Conservation (phyloP, 2,113 vertebrate species). For the Mormyrus lacerda region DNA sequence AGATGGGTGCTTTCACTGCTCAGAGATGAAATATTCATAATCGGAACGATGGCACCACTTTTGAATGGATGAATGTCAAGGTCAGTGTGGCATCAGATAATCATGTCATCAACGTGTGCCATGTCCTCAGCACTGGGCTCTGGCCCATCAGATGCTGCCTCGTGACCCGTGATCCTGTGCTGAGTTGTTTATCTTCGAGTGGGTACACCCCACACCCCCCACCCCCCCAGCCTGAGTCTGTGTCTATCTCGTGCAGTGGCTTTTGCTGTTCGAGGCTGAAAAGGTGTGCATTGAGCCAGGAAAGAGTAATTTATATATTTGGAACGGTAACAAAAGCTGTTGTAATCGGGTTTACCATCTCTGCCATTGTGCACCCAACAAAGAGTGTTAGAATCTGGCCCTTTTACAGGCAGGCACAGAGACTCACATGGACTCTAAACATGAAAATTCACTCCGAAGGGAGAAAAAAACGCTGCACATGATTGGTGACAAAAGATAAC, state of each 20-base stretch:
- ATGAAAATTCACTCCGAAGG: conserved; percentile 36
- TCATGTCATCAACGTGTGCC: conserved; percentile 50
- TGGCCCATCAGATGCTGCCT: neutral
- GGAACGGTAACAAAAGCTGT: conserved; percentile 12
- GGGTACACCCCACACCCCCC: neutral
- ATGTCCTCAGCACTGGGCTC: neutral
- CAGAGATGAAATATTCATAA: conserved; percentile 89
- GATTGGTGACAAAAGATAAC: conserved; percentile 61
- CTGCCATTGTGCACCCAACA: conserved; percentile 25
- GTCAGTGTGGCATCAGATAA: conserved; percentile 72
- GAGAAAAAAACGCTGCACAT: conserved; percentile 14
- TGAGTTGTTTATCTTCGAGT: neutral
- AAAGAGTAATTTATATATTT: conserved; percentile 7
- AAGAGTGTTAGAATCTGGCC: conserved; percentile 23
- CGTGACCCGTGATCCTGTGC: neutral
- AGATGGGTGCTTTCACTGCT: conserved; percentile 76
- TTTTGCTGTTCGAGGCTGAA: neutral
- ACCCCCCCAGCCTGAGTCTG: neutral
- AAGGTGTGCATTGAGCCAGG: conserved; percentile 25
- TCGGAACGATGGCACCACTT: conserved; percentile 74
- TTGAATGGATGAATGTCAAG: conserved; percentile 82
- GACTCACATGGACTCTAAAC: conserved; percentile 34
- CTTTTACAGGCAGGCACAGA: conserved; percentile 27
- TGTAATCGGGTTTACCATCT: conserved; percentile 23
- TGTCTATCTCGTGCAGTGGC: neutral